Evolutionary conservation across 1,140 invertebrate genomes (phyloP).

Genomic region (Drosophila nannoptera): DNA sequence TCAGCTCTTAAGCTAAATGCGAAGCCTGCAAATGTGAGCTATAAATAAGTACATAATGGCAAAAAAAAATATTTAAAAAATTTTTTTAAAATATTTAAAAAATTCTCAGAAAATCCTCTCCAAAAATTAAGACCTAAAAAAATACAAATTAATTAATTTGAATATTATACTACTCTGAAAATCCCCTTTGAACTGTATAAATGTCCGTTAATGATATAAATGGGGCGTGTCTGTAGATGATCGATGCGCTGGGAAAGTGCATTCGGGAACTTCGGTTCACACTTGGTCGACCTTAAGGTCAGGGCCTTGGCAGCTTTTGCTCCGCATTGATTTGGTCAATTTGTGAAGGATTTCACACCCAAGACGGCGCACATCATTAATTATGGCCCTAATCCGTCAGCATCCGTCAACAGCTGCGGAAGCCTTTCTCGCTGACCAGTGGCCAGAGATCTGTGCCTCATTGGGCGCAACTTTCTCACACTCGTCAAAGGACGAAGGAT

Average conservation of each 20-base stretch:
- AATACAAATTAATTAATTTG: background rate
- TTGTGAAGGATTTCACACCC: constrained; percentile 46
- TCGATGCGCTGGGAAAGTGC: constrained; percentile 8
- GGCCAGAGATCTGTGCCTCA: constrained; percentile 32
- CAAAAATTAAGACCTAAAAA: too few relatives aligned
- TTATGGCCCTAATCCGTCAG: constrained; percentile 73
- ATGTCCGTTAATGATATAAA: background rate
- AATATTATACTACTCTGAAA: background rate
- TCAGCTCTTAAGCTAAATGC: background rate
- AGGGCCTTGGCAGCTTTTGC: constrained; percentile 29
- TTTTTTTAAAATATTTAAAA: too few relatives aligned
- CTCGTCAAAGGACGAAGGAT: constrained; percentile 41
- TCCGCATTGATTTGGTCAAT: constrained; percentile 56
- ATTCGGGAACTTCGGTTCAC: constrained; percentile 26
- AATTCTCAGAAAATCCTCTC: too few relatives aligned
- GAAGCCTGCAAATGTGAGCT: too few relatives aligned
- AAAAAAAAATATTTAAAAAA: too few relatives aligned
- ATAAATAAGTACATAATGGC: too few relatives aligned
- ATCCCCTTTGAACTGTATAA: too few relatives aligned
- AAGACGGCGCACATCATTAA: constrained; percentile 64
- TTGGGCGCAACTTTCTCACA: constrained; percentile 68
- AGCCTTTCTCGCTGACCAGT: constrained; percentile 56
- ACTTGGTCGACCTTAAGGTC: constrained; percentile 12
- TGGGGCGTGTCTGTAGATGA: background rate
- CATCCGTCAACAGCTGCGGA: constrained; percentile 59